These are phyloP conservation scores for Drosophila arawakana DNA, from an alignment of 1,140 invertebrate species.

Conservation along the genomic window DNA sequence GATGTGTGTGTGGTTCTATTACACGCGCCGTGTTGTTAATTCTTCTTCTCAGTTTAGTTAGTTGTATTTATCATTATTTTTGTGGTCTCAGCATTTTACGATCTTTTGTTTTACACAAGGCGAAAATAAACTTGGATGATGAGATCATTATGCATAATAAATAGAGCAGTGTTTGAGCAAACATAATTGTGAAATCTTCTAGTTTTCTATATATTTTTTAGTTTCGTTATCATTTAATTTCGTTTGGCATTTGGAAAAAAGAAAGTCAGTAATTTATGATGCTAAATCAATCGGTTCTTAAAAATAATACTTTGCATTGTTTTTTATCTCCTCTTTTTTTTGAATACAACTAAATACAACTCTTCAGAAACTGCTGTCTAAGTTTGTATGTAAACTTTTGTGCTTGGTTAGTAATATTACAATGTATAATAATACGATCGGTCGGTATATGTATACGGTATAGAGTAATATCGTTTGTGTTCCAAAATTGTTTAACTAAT, in stretches of 20 bases:
- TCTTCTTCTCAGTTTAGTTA: constrained; percentile 20
- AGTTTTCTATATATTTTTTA: constrained; percentile 31
- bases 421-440: constrained; percentile 13
- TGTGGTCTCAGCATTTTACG: constrained; percentile 55
- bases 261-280: constrained; percentile 76
- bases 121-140: constrained; percentile 84
- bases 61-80: constrained; percentile 36
- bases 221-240: constrained; percentile 15
- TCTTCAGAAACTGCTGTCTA: not conserved
- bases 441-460: constrained; percentile 19
- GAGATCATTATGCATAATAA: constrained; percentile 80
- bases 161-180: constrained; percentile 75
- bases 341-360: not conserved
- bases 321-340: not conserved
- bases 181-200: constrained; percentile 45
- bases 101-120: constrained; percentile 64
- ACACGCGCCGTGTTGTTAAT: constrained; percentile 68
- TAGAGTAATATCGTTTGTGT: too few species aligned
- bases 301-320: constrained; percentile 30
- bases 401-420: constrained; percentile 44
- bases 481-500: constrained; percentile 3
- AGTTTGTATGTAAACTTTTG: constrained; percentile 23
- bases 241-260: constrained; percentile 36
- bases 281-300: constrained; percentile 45
- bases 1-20: constrained; percentile 59